Evolutionary conservation across 2,888 invertebrate species (phyloP).

Genomic region (Stratiomys singularior): DNA sequence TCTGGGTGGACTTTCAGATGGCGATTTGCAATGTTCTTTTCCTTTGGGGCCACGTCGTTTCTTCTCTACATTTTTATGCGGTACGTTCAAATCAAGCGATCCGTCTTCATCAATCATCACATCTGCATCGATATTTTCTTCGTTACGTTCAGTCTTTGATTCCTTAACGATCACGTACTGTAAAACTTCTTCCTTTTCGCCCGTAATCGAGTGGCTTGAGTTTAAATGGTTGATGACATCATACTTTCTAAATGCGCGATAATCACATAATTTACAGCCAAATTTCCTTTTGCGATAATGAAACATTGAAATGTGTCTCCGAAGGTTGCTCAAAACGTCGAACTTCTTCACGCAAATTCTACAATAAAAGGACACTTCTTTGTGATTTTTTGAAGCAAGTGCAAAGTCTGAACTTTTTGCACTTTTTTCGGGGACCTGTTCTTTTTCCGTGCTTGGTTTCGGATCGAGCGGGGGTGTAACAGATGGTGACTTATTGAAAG

Average conservation of each 20-base stretch:
- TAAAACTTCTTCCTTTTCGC: slow-evolving; percentile 66
- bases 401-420: slow-evolving; percentile 42
- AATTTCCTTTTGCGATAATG: slow-evolving; percentile 70
- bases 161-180: slow-evolving; percentile 62
- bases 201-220: slow-evolving; percentile 71
- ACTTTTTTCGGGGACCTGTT: background rate
- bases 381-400: background rate
- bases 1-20: slow-evolving; percentile 36
- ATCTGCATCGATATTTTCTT: slow-evolving; percentile 59
- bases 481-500: slow-evolving; percentile 57
- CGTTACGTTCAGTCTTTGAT: slow-evolving; percentile 58
- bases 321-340: slow-evolving; percentile 63
- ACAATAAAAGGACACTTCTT: slow-evolving; percentile 58
- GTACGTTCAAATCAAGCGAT: slow-evolving; percentile 4
- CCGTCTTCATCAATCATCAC: slow-evolving; percentile 59
- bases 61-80: slow-evolving; percentile 48
- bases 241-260: slow-evolving; percentile 73
- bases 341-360: slow-evolving; percentile 64
- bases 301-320: slow-evolving; percentile 65
- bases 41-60: slow-evolving; percentile 51
- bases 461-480: slow-evolving; percentile 51
- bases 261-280: slow-evolving; percentile 79
- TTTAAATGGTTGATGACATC: slow-evolving; percentile 75
- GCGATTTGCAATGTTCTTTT: background rate
- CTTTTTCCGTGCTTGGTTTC: background rate